Base-by-base conservation (phyloP, 2,113 vertebrate genomes). In the Oxyruncus cristatus region DNA sequence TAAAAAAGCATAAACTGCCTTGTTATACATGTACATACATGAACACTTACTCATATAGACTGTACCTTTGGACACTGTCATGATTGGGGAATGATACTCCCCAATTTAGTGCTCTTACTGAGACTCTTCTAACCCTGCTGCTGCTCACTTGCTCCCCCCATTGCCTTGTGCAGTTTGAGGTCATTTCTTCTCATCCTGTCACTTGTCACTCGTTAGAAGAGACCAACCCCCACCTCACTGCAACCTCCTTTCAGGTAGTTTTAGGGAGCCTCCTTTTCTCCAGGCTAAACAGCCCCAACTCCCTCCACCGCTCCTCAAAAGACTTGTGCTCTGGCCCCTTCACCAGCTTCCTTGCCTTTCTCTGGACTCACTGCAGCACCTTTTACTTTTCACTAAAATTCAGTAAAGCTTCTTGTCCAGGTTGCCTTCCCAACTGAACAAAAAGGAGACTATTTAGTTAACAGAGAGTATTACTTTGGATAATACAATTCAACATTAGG, bases 31-130 rank as follows among this genome's bases (percentile, higher is more conserved):
- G 13, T 55, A n/a, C 14, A 41, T 37, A 44, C 12, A 70, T 7
- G 5, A 19, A 74, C 14, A 70, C 9, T 53, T 77, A 62, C 20
- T 81, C 33, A 58, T 50, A 70, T 5, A 79, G 21, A 55, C 49
- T 1, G 0, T n/a, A 62, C 30, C 28, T 75, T 72, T 0, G 1
- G 52, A 32, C 27, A 88, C 22, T 56, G 33, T 24, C 19, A 8
- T 52, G 28, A 67, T 52, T 67, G 52, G 52, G 27, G 59, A 58
- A 74, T 17, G 33, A 23, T 52, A 42, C 19, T 74, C 19, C 37
- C 27, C 37, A 24, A 3, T 67, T 59, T 24, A 74, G 12, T 14
- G 27, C 37, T 58, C 32, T 52, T 12, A 44, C 13, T 33, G 59
- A 73, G 42, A 58, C 1, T 3, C 17, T 58, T 28, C 44, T 59